Evolutionary conservation across 2,113 vertebrate species (phyloP).

Genomic region (Caretta caretta): DNA sequence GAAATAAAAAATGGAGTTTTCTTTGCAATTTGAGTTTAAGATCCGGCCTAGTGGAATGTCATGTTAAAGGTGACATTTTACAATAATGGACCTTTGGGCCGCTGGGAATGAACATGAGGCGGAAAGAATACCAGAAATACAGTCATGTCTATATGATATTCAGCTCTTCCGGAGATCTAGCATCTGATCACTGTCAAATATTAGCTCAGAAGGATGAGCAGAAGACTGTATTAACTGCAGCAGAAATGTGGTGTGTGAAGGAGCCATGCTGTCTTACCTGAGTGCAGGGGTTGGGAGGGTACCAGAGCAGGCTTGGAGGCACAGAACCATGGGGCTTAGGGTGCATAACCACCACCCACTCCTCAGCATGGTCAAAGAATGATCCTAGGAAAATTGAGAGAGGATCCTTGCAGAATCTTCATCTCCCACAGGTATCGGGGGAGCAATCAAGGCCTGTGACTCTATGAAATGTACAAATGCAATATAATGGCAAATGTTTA

Average conservation of each 20-base stretch:
- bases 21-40: neutral
- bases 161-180: neutral
- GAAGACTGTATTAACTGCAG: neutral
- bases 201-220: neutral
- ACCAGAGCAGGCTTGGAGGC: neutral
- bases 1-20: neutral
- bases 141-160: neutral
- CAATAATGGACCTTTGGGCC: neutral
- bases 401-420: neutral
- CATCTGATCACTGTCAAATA: neutral
- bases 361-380: neutral
- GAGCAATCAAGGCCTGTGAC: neutral
- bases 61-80: neutral
- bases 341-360: neutral
- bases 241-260: neutral
- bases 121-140: neutral
- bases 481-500: neutral
- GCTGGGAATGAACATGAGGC: neutral
- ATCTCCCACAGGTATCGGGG: neutral
- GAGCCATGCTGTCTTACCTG: neutral
- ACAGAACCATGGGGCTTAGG: neutral
- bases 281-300: neutral
- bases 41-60: neutral
- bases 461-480: neutral
- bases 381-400: neutral